phyloP scores from a whole-genome alignment of 2,113 vertebrate genomes.

The Lasiurus cinereus region DNA sequence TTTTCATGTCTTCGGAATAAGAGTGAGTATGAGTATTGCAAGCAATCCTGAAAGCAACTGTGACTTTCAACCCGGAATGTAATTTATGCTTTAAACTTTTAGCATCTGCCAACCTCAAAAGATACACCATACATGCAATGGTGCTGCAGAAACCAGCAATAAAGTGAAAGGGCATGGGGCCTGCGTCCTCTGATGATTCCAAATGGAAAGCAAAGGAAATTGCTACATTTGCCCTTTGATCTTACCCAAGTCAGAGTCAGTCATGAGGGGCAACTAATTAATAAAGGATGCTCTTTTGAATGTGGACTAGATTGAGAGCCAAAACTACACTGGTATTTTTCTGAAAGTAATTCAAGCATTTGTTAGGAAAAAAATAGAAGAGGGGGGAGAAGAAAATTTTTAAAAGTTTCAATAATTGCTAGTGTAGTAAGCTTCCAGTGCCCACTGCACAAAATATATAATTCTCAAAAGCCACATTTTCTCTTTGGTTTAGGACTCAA shows the following conservation, averaged over 20 bases:
- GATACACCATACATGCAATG: slow-evolving; percentile 73
- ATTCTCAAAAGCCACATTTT: not conserved
- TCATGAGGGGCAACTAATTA: slow-evolving; percentile 70
- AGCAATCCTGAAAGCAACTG: not conserved
- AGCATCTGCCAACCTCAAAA: slow-evolving; percentile 70
- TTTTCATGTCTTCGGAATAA: slow-evolving; percentile 4
- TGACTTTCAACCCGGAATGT: not conserved
- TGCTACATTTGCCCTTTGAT: slow-evolving; percentile 78
- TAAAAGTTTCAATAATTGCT: slow-evolving; percentile 59
- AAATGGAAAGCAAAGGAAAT: slow-evolving; percentile 75
- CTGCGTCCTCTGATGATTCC: not conserved
- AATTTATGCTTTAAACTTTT: not conserved
- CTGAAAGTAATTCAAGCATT: not conserved
- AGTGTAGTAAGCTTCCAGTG: slow-evolving; percentile 21
- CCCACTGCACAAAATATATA: not conserved
- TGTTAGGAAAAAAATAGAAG: not conserved
- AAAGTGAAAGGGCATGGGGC: not conserved
- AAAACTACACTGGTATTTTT: slow-evolving; percentile 46
- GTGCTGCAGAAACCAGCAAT: slow-evolving; percentile 54
- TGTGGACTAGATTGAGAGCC: not conserved
- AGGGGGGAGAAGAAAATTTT: not conserved
- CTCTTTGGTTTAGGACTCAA: not conserved
- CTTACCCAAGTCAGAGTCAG: slow-evolving; percentile 40
- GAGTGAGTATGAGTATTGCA: not conserved
- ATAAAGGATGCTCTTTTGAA: slow-evolving; percentile 67